A percentile compares a stretch with the other conserved stretches of the same genome.
Conservation (phyloP, 2,797 vertebrate genomes). For the Anguilla megastoma region DNA sequence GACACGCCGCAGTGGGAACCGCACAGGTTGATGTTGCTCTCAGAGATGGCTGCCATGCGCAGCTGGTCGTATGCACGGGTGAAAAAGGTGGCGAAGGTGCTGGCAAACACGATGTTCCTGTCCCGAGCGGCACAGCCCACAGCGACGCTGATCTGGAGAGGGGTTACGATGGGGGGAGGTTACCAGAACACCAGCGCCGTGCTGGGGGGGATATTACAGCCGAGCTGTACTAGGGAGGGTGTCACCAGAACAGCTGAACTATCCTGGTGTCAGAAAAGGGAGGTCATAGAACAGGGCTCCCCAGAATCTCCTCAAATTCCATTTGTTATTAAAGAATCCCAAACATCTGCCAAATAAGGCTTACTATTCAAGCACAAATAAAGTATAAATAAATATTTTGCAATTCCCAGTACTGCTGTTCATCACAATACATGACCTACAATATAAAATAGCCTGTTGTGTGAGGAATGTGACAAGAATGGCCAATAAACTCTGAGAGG, state of each 20-base stretch:
- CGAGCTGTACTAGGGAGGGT: background rate
- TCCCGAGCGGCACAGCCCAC: constrained; percentile 86
- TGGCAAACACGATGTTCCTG: constrained; percentile 88
- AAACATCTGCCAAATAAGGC: constrained; percentile 26
- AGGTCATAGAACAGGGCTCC: background rate
- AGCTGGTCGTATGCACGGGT: constrained; percentile 91
- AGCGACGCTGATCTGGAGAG: constrained; percentile 84
- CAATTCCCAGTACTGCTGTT: background rate
- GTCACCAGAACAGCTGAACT: background rate
- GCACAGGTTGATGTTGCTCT: constrained; percentile 93
- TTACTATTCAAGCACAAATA: constrained; percentile 40
- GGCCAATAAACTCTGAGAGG: background rate
- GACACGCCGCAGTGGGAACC: constrained; percentile 95
- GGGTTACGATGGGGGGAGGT: background rate
- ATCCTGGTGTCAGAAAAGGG: background rate
- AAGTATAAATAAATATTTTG: constrained; percentile 39
- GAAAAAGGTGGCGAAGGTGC: constrained; percentile 90
- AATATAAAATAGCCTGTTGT: background rate
- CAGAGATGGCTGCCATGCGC: constrained; percentile 93
- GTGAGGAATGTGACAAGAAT: background rate
- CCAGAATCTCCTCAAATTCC: constrained; percentile 42
- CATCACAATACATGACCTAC: background rate
- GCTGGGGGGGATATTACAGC: background rate
- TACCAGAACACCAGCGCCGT: background rate
- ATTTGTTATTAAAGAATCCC: constrained; percentile 37